These are phyloP conservation scores for Arctocebus calabarensis DNA, from an alignment of 2,797 vertebrate species.

Conservation along the genomic window DNA sequence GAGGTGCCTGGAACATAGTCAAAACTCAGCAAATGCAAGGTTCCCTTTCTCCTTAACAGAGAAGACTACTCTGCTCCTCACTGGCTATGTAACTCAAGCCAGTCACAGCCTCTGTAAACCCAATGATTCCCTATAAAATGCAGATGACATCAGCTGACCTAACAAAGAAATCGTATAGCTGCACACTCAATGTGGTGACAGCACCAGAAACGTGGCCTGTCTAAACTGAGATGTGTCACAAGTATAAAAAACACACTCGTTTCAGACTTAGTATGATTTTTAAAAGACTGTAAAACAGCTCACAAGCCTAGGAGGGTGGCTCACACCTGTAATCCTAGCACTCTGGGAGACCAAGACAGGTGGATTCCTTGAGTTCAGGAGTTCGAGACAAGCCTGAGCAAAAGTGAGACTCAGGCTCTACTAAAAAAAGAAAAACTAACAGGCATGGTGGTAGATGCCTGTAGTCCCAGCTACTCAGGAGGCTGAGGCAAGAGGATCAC, in stretches of 20 bases:
- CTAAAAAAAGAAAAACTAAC: no score
- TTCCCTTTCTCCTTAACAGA: neutral
- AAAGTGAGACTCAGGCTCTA: no score
- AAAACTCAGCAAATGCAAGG: neutral
- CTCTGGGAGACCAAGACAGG: no score
- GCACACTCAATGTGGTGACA: neutral
- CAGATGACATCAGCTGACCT: neutral
- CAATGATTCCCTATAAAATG: neutral
- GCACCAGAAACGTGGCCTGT: neutral
- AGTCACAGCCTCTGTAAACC: neutral
- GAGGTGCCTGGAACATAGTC: rapidly evolving
- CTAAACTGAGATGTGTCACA: no score
- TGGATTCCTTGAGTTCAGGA: no score
- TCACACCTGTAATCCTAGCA: no score
- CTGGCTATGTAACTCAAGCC: neutral
- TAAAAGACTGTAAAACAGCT: neutral
- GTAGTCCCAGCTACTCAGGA: no score
- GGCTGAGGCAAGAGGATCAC: no score
- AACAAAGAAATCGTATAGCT: neutral
- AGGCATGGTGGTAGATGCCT: no score
- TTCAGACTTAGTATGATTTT: neutral
- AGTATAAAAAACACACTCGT: neutral
- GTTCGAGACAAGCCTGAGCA: no score
- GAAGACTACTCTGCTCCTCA: neutral
- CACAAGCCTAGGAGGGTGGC: no score